Percentiles rank a stretch among this genome's conserved stretches.
Conservation (phyloP, 2,797 vertebrate species). For the Danionella dracula region DNA sequence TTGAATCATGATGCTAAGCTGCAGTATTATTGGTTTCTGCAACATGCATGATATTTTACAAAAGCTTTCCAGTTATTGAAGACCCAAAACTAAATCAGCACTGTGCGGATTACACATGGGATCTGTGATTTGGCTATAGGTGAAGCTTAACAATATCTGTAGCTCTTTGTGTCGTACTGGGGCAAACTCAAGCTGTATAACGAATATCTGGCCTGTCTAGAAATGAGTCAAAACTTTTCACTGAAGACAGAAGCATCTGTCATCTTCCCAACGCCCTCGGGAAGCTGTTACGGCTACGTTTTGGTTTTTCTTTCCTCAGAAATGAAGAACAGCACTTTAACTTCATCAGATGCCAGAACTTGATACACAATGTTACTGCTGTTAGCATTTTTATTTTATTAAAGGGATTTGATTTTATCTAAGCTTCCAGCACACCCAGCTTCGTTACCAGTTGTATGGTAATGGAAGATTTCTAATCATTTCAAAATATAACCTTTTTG, state of each 20-base stretch:
- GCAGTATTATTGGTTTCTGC: conserved; percentile 37
- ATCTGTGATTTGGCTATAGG: conserved; percentile 2
- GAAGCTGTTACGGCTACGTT: conserved; percentile 53
- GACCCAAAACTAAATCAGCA: conserved; percentile 9
- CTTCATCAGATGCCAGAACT: conserved; percentile 57
- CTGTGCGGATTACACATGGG: background rate
- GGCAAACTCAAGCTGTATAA: conserved; percentile 33
- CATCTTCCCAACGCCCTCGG: conserved; percentile 54
- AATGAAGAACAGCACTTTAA: conserved; percentile 52
- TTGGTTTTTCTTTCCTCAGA: conserved; percentile 37
- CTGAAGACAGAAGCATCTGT: conserved; percentile 57
- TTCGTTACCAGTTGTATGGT: conserved; percentile 15
- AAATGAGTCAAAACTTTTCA: conserved; percentile 61
- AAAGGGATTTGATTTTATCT: conserved; percentile 70
- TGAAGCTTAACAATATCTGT: background rate
- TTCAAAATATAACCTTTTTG: background rate
- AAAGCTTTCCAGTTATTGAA: conserved; percentile 44
- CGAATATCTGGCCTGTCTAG: conserved; percentile 58
- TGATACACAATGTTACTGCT: conserved; percentile 51
- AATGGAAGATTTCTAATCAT: conserved; percentile 3
- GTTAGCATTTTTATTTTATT: conserved; percentile 66
- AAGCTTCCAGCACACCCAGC: conserved; percentile 53
- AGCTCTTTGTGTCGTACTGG: background rate
- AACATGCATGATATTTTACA: conserved; percentile 32
- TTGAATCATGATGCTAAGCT: conserved; percentile 6